Evolutionary conservation across 2,888 invertebrate species (phyloP).

Genomic region (Tuberolachnus salignus): DNA sequence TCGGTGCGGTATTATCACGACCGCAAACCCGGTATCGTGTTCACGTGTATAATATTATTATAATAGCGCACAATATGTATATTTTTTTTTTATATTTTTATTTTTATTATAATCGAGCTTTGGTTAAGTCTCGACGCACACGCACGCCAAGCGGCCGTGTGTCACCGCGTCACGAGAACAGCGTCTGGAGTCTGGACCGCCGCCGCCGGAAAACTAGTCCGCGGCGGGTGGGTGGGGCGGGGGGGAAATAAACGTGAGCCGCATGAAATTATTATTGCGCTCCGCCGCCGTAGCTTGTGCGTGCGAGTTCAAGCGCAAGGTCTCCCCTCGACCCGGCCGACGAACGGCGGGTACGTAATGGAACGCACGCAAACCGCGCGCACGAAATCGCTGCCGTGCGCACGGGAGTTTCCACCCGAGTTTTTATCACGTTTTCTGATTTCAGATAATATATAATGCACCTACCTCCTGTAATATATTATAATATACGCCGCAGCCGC

Average conservation of each 20-base stretch:
- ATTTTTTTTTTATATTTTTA: background rate
- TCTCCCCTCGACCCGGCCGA: background rate
- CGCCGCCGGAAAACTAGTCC: background rate
- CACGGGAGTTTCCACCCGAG: constrained; percentile 36
- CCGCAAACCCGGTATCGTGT: constrained; percentile 48
- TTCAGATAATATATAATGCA: background rate
- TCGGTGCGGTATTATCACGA: constrained; percentile 6
- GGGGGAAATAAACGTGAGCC: constrained; percentile 34
- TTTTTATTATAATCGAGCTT: constrained; percentile 19
- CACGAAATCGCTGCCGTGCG: constrained; percentile 53
- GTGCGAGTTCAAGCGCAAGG: constrained; percentile 40
- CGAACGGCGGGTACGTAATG: too few species aligned
- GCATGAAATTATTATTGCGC: constrained; percentile 16
- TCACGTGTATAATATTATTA: constrained; percentile 3
- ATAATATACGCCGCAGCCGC: background rate
- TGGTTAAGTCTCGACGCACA: background rate
- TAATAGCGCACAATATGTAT: background rate
- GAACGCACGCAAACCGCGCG: constrained; percentile 18
- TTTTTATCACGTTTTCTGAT: constrained; percentile 52
- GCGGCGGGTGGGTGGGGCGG: background rate
- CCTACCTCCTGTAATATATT: background rate
- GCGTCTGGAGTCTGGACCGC: constrained; percentile 19
- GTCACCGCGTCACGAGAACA: constrained; percentile 40
- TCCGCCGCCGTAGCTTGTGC: background rate
- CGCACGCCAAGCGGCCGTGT: background rate